Evolutionary conservation across 2,888 invertebrate genomes (phyloP), one percentile per base, ranked within the genome.

Genomic region (Hecatera dysodea): DNA sequence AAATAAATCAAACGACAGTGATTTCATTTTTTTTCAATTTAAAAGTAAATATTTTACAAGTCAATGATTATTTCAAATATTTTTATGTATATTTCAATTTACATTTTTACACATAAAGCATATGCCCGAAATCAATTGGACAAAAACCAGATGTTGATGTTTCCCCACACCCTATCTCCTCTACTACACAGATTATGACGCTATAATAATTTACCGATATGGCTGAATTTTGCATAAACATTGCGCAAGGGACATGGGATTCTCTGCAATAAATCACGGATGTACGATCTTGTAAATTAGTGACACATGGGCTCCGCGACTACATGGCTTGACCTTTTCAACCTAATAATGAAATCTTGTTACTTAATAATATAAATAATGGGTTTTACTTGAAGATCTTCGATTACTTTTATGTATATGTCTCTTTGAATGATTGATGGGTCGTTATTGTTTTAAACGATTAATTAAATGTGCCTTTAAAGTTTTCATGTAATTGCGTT

Each of bases 221-320:
- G n/a, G 55, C 59, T 56, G 66, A 64, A 75, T 83, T 82, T 80
- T 79, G 72, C 81, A 77, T 85, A 80, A 83, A 78, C 50, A 72
- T 81, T 80, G 53, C 66, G 46, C 50, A 80, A 76, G 71, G 55
- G 53, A 42, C 56, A 50, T 33, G 46, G 55, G 39, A 71, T 56
- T 72, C 76, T 69, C 22, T 60, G 5, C 69, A 39, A 78, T 86
- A 83, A 83, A 78, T 84, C 86, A 72, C 63, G 71, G 70, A 73
- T 75, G 69, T 71, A 66, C 72, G 42, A 70, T 75, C 62, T 67
- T 70, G 65, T 56, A 66, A 65, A 64, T 73, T 67, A 61, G 48
- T 12, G 53, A 50, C 33, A 61, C 61, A 79, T 11, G 53, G 60
- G 3, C 55, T 63, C 75, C 33, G 22, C 11, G 48, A 42, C 75